Conservation (phyloP, 2,888 invertebrate species). For the Mycogona germanica region DNA sequence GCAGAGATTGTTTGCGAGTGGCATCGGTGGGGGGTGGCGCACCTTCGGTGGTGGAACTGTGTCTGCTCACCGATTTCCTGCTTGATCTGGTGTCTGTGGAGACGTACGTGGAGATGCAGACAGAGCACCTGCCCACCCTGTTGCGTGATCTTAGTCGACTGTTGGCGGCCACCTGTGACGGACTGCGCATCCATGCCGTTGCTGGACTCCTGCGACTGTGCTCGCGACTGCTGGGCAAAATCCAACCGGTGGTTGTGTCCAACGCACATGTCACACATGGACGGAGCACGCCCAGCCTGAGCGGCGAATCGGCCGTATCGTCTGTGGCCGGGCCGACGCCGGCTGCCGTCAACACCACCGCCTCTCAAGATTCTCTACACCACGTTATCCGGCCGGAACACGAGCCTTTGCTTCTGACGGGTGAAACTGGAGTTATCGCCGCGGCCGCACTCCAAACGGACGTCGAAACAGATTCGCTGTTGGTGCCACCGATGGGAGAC, state of each 20-base stretch:
- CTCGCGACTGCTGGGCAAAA: conserved; percentile 49
- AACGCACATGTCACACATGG: not conserved
- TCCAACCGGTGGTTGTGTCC: conserved; percentile 44
- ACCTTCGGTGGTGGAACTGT: conserved; percentile 46
- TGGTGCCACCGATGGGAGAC: not conserved
- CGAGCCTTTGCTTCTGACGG: not conserved
- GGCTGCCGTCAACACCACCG: too few relatives aligned
- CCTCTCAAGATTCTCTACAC: too few relatives aligned
- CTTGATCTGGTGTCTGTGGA: conserved; percentile 61
- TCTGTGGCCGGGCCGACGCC: not conserved
- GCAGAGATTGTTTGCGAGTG: conserved; percentile 33
- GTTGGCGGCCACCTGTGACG: conserved; percentile 44
- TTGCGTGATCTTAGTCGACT: conserved; percentile 51
- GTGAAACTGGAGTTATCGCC: too few relatives aligned
- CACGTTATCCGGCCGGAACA: not conserved
- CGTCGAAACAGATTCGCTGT: too few relatives aligned
- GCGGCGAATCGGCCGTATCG: not conserved
- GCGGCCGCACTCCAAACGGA: too few relatives aligned
- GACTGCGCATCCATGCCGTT: conserved; percentile 48
- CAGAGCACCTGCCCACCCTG: conserved; percentile 62
- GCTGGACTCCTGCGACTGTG: conserved; percentile 52
- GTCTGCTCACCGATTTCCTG: conserved; percentile 57
- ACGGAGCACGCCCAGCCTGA: not conserved
- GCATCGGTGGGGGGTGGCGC: conserved; percentile 43
- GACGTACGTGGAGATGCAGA: conserved; percentile 60